A percentile compares a stretch with the other conserved stretches of the same genome.
Evolutionary conservation across 2,113 vertebrate species (phyloP).

Genomic region (Tragelaphus strepsiceros): DNA sequence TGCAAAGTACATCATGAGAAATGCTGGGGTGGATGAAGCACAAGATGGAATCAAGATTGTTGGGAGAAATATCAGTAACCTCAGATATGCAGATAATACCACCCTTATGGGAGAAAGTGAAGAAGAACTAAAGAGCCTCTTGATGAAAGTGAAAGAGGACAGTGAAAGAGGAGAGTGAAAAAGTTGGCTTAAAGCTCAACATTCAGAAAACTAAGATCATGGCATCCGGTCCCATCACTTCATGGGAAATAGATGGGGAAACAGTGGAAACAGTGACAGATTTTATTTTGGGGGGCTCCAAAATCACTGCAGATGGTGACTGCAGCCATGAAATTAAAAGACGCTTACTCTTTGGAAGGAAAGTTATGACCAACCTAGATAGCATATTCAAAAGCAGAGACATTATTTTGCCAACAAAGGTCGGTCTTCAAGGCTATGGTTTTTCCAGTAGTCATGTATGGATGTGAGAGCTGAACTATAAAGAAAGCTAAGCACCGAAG

Average conservation of each 20-base stretch:
- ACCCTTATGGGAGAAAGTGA: not conserved
- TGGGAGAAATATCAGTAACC: no score
- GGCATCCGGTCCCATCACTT: not conserved
- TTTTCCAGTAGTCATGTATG: not conserved
- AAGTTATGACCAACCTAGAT: not conserved
- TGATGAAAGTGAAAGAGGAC: not conserved
- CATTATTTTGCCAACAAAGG: not conserved
- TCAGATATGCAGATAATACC: no score
- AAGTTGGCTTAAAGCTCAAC: not conserved
- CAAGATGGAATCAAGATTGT: not conserved
- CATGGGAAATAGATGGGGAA: not conserved
- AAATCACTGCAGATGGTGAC: not conserved
- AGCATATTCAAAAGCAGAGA: not conserved
- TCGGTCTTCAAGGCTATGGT: not conserved
- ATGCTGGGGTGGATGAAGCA: accelerated
- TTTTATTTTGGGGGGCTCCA: not conserved
- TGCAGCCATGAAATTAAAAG: not conserved
- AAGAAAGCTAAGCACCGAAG: not conserved
- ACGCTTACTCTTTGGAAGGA: not conserved
- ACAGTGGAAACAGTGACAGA: not conserved
- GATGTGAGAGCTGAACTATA: not conserved
- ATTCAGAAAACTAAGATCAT: not conserved
- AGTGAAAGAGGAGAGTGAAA: not conserved
- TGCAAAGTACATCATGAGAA: not conserved
- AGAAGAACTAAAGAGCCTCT: not conserved